Percentiles rank a stretch among this genome's conserved stretches.
These are phyloP conservation scores for Phycodurus eques DNA, from an alignment of 2,113 vertebrate species.

Conservation along the genomic window DNA sequence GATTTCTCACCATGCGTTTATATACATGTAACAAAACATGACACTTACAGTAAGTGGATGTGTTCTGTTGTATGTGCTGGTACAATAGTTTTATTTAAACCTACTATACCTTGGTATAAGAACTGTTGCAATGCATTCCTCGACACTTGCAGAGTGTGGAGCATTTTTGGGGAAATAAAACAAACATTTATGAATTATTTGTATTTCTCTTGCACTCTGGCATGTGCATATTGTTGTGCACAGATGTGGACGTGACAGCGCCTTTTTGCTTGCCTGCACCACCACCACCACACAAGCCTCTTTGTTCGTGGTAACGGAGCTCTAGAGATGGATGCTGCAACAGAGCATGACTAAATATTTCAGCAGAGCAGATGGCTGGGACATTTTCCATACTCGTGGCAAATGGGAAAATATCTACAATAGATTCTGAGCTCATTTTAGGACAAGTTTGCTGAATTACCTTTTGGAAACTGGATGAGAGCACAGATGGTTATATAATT, in stretches of 20 bases:
- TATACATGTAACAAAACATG: slow-evolving; percentile 23
- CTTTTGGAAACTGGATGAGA: neutral
- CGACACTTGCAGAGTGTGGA: neutral
- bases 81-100: neutral
- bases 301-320: slow-evolving; percentile 33
- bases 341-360: slow-evolving; percentile 58
- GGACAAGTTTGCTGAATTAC: slow-evolving; percentile 1
- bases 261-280: slow-evolving; percentile 27
- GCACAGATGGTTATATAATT: slow-evolving; percentile 1
- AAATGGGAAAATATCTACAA: slow-evolving; percentile 20
- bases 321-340: slow-evolving; percentile 39
- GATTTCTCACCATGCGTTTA: slow-evolving; percentile 32
- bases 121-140: neutral
- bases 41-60: slow-evolving; percentile 4
- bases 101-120: neutral
- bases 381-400: slow-evolving; percentile 37
- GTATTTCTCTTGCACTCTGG: neutral
- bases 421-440: slow-evolving; percentile 14
- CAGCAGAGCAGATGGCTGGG: slow-evolving; percentile 51
- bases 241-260: slow-evolving; percentile 23
- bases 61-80: slow-evolving; percentile 6
- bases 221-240: slow-evolving; percentile 5
- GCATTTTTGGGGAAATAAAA: neutral
- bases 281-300: slow-evolving; percentile 24
- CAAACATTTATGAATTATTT: slow-evolving; percentile 5